Base-by-base conservation (phyloP, 2,113 vertebrate species). In the Athene noctua region DNA sequence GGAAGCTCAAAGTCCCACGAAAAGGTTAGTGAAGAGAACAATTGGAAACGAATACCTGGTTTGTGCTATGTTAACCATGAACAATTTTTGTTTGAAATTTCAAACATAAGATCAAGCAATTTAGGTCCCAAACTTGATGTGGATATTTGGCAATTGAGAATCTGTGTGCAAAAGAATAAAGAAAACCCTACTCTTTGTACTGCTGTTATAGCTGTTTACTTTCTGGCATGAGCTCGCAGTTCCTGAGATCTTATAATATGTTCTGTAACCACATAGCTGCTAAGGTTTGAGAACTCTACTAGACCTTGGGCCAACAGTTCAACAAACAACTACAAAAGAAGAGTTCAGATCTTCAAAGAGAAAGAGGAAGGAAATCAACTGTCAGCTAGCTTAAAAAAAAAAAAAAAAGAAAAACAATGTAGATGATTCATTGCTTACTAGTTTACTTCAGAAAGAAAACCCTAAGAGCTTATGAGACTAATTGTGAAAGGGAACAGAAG, bases 351-450 rank as follows among this genome's bases (percentile, higher is more conserved):
- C 89, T 97, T 95, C 96, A 97, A 94, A 97, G 95, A 94, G 86
- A 92, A 95, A 91, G 91, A 95, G 95, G 95, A 97, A 97, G 95
- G 95, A 96, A 97, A 95, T 94, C 63, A 94, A 90, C 51, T 77
- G 86, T 91, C 65, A 94, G 73, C 77, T 36, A 65, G 34, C 47
- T 84, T 23, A 42, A 36, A 36, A 20, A 38, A 32, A 61, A 30
- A 3, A 27, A 54, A 19, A 46, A 30, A 4, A 32, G 47, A 19
- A 65, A 73, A 78, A 52, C 66, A 1, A 86, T 38, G 30, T 36
- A 94, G 72, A 95, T 36, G n/a, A 82, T 87, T 79, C 93, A 72
- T 83, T 0, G 0, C 63, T 92, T 42, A 90, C 46, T 59, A 83
- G 27, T 67, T 59, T 52, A 78, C 47, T 82, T 86, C 9, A 27